Evolutionary conservation across 2,888 invertebrate genomes (phyloP), one percentile per base, ranked within the genome.

Genomic region (Oligia fasciuncula): DNA sequence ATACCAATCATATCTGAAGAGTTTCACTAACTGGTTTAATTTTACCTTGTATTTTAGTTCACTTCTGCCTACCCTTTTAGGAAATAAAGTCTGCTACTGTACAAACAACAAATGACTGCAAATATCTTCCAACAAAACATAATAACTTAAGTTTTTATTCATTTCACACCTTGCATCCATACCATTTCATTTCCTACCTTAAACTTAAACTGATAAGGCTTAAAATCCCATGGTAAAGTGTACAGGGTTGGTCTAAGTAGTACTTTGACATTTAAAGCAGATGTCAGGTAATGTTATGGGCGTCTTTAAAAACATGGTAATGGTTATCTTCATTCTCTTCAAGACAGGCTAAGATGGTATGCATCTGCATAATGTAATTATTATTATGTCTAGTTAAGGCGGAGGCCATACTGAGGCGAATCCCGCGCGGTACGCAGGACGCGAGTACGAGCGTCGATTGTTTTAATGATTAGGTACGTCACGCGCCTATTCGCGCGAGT

Each of bases 231-330:
- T 67, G 49, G 19, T 19, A 6, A n/a, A 23, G 29, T 14, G 4
- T 1, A 17, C 46, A n/a, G n/a, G n/a, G 35, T 43, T 49, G 9
- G 68, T 72, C 54, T 29, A 73, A 85, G 29, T 57, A 81, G 40
- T 49, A n/a, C n/a, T 66, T 67, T 81, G 75, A 70, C 66, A 73
- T 84, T 84, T 71, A 63, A 1, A 14, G 62, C 84, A 83, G 83
- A 84, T 83, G 83, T 71, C 66, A 29, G 4, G 35, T 29, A 46
- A 79, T 80, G 72, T 84, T 66, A 83, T 75, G 23, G 57, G 0
- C 23, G 66, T 83, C 62, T 72, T 57, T 71, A 46, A 35, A 80
- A 80, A 75, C 60, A 84, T 57, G 35, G 23, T 35, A 35, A 68
- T 62, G 49, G 17, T 3, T 63, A 51, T 62, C 19, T 75, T 54